Conservation (phyloP, 2,113 vertebrate species). For the Mus pahari region DNA sequence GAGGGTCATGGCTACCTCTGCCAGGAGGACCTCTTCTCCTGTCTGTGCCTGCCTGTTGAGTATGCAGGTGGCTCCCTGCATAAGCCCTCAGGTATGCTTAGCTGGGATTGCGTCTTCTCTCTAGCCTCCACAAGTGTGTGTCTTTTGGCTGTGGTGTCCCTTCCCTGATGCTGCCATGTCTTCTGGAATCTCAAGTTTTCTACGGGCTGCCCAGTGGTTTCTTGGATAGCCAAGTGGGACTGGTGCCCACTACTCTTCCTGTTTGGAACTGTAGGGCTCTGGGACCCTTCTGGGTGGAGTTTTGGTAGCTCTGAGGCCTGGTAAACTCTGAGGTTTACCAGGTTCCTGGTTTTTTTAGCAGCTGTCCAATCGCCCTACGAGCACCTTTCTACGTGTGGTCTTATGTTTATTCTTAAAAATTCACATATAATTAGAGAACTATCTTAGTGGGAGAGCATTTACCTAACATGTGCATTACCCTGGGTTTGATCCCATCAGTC, state of each 20-base stretch:
- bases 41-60: background rate
- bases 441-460: background rate
- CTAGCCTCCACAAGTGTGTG: background rate
- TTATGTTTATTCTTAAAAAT: slow-evolving; percentile 8
- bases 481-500: background rate
- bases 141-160: background rate
- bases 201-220: background rate
- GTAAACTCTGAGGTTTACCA: background rate
- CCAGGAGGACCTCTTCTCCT: background rate
- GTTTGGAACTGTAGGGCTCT: background rate
- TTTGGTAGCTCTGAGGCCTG: background rate
- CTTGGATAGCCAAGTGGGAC: background rate
- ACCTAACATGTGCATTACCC: background rate
- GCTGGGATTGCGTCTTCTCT: background rate
- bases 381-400: background rate
- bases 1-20: background rate
- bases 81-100: background rate
- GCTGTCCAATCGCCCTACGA: background rate
- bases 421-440: background rate
- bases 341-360: background rate
- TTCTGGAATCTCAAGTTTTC: background rate
- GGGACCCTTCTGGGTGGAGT: background rate
- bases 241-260: background rate
- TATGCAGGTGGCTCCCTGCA: background rate
- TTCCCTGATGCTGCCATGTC: background rate